Percentiles rank a stretch among this genome's conserved stretches.
These are phyloP conservation scores for Psephotus haematonotus DNA, from an alignment of 2,113 vertebrate genomes.

Conservation along the genomic window DNA sequence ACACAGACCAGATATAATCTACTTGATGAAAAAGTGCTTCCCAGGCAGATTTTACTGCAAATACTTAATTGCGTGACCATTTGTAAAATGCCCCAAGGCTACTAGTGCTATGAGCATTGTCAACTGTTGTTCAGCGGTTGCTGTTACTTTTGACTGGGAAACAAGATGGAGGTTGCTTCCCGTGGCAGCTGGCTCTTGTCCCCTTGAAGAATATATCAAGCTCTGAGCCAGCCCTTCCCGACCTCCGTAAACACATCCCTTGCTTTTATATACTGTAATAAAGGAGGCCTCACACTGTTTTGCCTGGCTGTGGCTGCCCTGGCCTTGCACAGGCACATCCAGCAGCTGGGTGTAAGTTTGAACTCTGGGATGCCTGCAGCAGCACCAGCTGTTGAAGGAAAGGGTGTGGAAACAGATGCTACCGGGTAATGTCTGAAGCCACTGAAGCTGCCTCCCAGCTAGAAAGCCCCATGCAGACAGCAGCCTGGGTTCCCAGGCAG, in stretches of 20 bases:
- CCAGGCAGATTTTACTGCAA: conserved; percentile 6
- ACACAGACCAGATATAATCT: background rate
- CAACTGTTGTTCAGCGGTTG: conserved; percentile 30
- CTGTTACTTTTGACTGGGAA: conserved; percentile 14
- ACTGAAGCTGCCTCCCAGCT: background rate
- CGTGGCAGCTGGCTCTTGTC: conserved; percentile 34
- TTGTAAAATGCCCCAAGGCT: background rate
- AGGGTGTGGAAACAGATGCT: conserved; percentile 28
- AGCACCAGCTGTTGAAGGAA: conserved; percentile 22
- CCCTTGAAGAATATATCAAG: conserved; percentile 50
- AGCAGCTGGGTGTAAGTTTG: conserved; percentile 51
- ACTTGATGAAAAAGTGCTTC: background rate
- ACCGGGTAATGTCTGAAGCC: background rate
- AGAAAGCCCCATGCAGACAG: background rate
- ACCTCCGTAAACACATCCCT: conserved; percentile 49
- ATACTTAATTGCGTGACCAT: background rate
- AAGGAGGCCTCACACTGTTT: conserved; percentile 20
- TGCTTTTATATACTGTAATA: conserved; percentile 16
- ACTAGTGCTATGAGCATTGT: background rate
- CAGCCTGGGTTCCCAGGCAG: background rate
- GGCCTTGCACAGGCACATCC: conserved; percentile 16
- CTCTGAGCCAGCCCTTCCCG: conserved; percentile 19
- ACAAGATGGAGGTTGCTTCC: conserved; percentile 11
- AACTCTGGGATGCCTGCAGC: background rate
- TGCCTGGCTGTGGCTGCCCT: background rate